Base-by-base conservation (phyloP, 2,888 invertebrate species). In the Synanthedon formicaeformis region DNA sequence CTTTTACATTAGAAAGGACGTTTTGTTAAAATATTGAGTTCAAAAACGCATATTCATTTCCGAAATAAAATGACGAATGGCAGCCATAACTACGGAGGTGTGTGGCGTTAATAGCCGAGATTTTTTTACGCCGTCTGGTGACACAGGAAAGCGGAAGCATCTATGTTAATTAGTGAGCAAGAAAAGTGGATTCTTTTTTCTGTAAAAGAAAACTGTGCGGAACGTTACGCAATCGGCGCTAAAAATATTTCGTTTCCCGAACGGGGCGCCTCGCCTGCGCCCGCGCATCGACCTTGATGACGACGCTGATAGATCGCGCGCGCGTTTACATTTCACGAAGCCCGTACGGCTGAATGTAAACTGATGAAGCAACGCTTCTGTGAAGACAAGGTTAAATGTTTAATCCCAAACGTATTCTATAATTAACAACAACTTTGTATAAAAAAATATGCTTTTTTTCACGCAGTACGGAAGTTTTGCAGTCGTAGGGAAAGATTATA, bases 221-320 rank as follows among this genome's bases (percentile, higher is more conserved):
- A 45, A 45, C 51, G 58, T 79, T 79, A 67, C 77, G 78, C 66
- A 80, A 81, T 61, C 41, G 52, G 57, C 61, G 58, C 70, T 66
- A 57, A 66, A 76, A 79, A 82, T 78, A 79, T 65, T 61, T 27
- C 58, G 56, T 58, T 59, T 59, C 58, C 53, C 62, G 60, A 34
- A 34, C 34, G 34, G 10, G 34, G 34, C 34, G 34, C 34, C 34
- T 34, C 34, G 34, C 34, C 61, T 52, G 67, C 66, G 66, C 64
- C 64, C 68, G 55, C 56, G 62, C 58, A 57, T 51, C 67, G 81
- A 76, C 83, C 82, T 83, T 83, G 81, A 66, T 72, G 77, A 75
- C 75, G 75, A 69, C 78, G 71, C 69, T 74, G 80, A 78, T 74
- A 69, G 76, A 83, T 81, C 61, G 68, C 57, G 60, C 57, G 56